Conservation (phyloP, 2,888 invertebrate species). For the Halocaridina rubra region DNA sequence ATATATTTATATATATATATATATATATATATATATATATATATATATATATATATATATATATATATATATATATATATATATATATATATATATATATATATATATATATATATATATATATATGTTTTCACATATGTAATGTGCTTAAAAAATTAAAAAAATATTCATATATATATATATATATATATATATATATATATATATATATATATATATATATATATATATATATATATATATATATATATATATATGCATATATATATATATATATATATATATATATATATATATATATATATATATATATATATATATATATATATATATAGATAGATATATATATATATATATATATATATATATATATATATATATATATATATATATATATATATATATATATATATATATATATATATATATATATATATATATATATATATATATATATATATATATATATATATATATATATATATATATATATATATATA, state of each 20-base stretch:
- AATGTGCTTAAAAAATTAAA: too few species aligned
- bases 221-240: background rate
- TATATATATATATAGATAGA: background rate
- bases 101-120: background rate
- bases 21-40: background rate
- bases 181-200: background rate
- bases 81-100: background rate
- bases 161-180: background rate
- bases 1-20: background rate
- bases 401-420: background rate
- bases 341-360: background rate
- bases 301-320: background rate
- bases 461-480: background rate
- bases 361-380: background rate
- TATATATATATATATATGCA: background rate
- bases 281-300: background rate
- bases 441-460: background rate
- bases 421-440: background rate
- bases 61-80: background rate
- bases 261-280: background rate
- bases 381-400: background rate
- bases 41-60: background rate
- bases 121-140: background rate
- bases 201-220: background rate
- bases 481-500: background rate